Evolutionary conservation across 2,113 vertebrate species (phyloP).

Genomic region (Brienomyrus brachyistius): DNA sequence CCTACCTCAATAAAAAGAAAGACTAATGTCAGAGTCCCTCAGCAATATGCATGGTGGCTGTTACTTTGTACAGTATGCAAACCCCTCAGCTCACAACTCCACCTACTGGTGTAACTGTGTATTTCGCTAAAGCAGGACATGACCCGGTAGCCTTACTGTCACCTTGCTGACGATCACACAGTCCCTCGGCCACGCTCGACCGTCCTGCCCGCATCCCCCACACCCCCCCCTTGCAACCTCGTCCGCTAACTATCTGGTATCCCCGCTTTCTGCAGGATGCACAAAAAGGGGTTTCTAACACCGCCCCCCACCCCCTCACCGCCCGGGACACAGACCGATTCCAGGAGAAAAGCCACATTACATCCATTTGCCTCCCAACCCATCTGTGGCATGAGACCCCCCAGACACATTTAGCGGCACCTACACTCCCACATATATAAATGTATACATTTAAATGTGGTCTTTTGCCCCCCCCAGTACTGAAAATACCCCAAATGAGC

Average conservation of each 20-base stretch:
- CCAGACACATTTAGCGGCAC: neutral
- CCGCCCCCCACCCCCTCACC: neutral
- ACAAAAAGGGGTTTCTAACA: neutral
- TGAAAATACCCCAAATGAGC: constrained; percentile 4
- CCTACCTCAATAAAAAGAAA: neutral
- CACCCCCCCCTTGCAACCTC: neutral
- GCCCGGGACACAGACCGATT: neutral
- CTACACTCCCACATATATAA: constrained; percentile 14
- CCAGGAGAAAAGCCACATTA: neutral
- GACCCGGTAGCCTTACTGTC: neutral
- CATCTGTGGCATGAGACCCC: neutral
- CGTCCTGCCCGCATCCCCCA: neutral
- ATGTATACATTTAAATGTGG: constrained; percentile 28
- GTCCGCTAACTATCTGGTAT: neutral
- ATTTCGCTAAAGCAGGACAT: neutral
- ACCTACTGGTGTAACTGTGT: neutral
- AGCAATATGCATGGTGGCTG: neutral
- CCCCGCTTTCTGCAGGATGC: neutral
- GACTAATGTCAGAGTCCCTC: neutral
- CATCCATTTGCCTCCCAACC: neutral
- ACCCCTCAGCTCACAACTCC: neutral
- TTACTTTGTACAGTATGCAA: neutral
- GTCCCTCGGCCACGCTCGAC: neutral
- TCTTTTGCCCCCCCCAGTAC: constrained; percentile 2
- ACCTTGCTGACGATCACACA: neutral